These are phyloP conservation scores for Saccostrea glomerata DNA, from an alignment of 1,140 invertebrate species.

Conservation along the genomic window DNA sequence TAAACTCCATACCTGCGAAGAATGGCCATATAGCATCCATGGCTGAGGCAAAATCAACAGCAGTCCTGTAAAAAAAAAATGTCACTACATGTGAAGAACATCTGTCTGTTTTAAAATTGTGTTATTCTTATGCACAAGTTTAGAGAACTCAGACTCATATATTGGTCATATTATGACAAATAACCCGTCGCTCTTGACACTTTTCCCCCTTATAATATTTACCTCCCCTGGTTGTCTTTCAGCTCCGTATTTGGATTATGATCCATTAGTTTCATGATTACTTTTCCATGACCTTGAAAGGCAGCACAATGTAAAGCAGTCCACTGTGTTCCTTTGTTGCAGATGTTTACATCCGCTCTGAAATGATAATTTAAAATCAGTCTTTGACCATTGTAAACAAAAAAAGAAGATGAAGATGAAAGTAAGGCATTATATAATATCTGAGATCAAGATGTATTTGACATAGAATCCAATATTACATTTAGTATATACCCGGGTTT, in stretches of 20 bases:
- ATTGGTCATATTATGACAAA: no score
- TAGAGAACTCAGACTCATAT: no score
- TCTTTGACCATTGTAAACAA: neutral
- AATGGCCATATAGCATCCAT: conserved; percentile 76
- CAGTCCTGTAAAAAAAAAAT: conserved; percentile 67
- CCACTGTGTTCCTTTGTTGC: conserved; percentile 76
- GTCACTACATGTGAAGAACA: no score
- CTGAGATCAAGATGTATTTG: no score
- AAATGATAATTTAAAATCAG: conserved; percentile 22
- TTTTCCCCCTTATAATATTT: neutral
- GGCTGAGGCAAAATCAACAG: conserved; percentile 77
- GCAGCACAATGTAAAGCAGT: conserved; percentile 75
- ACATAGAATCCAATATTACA: no score
- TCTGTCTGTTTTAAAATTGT: no score
- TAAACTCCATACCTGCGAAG: conserved; percentile 72
- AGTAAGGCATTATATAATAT: no score
- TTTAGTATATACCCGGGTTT: no score
- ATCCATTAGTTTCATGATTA: conserved; percentile 76
- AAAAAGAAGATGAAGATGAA: neutral
- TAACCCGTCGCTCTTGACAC: neutral
- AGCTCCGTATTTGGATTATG: conserved; percentile 68
- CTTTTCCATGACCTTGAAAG: conserved; percentile 77
- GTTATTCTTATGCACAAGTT: no score
- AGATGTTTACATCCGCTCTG: conserved; percentile 73
- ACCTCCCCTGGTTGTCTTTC: conserved; percentile 73